Evolutionary conservation across 2,888 invertebrate genomes (phyloP).

Genomic region (Heteromurus nitidus): DNA sequence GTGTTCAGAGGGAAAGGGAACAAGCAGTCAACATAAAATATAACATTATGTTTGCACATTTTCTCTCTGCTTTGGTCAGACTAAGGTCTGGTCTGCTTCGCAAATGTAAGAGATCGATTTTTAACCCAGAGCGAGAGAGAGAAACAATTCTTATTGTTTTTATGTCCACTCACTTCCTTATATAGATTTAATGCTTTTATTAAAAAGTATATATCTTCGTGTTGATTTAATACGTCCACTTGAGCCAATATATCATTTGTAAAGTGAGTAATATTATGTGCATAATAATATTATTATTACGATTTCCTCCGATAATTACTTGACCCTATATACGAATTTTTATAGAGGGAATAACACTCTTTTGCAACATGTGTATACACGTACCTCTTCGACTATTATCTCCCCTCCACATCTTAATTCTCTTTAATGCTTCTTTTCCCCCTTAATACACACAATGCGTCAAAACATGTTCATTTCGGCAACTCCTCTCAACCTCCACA

Average conservation of each 20-base stretch:
- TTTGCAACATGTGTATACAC: no score
- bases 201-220: constrained; percentile 32
- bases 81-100: no score
- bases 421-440: no score
- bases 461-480: constrained; percentile 2
- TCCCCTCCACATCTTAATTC: constrained; percentile 39
- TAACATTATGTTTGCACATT: no score
- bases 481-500: background rate
- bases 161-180: constrained; percentile 3
- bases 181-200: background rate
- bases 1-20: no score
- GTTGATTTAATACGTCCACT: constrained; percentile 12
- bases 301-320: constrained; percentile 49
- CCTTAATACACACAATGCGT: no score
- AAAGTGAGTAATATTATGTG: constrained; percentile 33
- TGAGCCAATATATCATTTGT: background rate
- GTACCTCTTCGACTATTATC: background rate
- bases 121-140: constrained; percentile 1
- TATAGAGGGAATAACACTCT: no score
- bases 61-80: no score
- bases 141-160: background rate
- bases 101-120: no score
- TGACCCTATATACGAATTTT: background rate
- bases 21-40: no score
- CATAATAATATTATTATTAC: constrained; percentile 44